A percentile compares a stretch with the other conserved stretches of the same genome.
These are phyloP conservation scores for Drosophila sucinea DNA, from an alignment of 1,140 invertebrate genomes.

Conservation along the genomic window DNA sequence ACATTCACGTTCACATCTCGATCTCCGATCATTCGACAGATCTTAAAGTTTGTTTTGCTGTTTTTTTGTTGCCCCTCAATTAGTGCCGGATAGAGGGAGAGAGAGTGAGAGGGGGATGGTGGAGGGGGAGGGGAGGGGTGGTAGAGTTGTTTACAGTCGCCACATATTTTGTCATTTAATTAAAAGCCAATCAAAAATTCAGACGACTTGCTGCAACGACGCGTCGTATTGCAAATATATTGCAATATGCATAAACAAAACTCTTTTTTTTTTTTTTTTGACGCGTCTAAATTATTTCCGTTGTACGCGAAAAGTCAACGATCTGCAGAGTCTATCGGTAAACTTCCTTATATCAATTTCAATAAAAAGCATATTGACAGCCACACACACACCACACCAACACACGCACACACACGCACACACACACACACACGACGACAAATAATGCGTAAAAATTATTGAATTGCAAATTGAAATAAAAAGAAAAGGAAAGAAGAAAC, in stretches of 20 bases:
- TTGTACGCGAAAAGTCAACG: conserved; percentile 55
- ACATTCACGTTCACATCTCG: neutral
- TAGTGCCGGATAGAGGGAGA: neutral
- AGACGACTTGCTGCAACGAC: conserved; percentile 48
- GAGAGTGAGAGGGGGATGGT: neutral
- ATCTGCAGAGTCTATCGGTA: conserved; percentile 55
- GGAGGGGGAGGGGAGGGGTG: conserved; percentile 4
- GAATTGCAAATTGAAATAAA: conserved; percentile 77
- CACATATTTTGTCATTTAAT: conserved; percentile 80
- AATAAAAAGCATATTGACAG: conserved; percentile 74
- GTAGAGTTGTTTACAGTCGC: conserved; percentile 66
- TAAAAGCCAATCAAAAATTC: conserved; percentile 76
- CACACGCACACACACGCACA: conserved; percentile 13
- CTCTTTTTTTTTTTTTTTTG: conserved; percentile 29
- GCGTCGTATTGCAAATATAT: conserved; percentile 25
- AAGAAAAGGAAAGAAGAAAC: conserved; percentile 43
- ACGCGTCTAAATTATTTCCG: conserved; percentile 75
- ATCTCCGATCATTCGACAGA: neutral
- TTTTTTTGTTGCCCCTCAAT: conserved; percentile 1
- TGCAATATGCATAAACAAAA: conserved; percentile 67
- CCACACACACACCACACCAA: conserved; percentile 27
- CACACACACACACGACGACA: conserved; percentile 34
- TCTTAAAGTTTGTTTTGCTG: conserved; percentile 4
- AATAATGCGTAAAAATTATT: conserved; percentile 78
- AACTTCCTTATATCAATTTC: conserved; percentile 75